These are phyloP conservation scores for Drosophila miranda DNA, from an alignment of 1,140 invertebrate species.

Conservation along the genomic window DNA sequence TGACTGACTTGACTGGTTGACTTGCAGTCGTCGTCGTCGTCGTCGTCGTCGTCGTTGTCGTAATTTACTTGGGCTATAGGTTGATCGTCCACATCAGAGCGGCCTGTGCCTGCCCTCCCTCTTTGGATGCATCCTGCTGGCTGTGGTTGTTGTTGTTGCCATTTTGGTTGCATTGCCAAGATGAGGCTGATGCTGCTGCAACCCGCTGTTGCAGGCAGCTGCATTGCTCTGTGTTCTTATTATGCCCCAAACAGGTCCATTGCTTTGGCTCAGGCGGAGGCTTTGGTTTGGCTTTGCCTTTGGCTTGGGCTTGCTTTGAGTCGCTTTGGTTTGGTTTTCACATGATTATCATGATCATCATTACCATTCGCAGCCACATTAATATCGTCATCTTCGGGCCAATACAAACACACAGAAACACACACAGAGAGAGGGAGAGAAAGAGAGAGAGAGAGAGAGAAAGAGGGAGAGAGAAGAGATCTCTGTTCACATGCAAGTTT, in stretches of 20 bases:
- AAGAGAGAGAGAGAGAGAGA: neutral
- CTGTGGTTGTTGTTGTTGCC: constrained; percentile 51
- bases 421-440: constrained; percentile 10
- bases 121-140: constrained; percentile 67
- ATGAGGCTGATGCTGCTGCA: constrained; percentile 32
- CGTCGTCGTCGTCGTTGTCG: constrained; percentile 43
- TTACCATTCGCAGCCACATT: constrained; percentile 75
- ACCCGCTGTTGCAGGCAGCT: constrained; percentile 46
- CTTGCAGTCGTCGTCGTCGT: constrained; percentile 65
- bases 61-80: constrained; percentile 79
- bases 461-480: neutral
- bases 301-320: constrained; percentile 32
- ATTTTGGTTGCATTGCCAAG: constrained; percentile 64
- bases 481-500: constrained; percentile 72
- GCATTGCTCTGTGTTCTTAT: constrained; percentile 77
- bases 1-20: constrained; percentile 79
- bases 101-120: constrained; percentile 19
- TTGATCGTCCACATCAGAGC: constrained; percentile 65
- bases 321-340: constrained; percentile 78
- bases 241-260: constrained; percentile 76
- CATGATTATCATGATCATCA: constrained; percentile 81
- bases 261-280: constrained; percentile 33
- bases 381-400: constrained; percentile 78
- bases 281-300: neutral
- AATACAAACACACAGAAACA: constrained; percentile 48